Base-by-base conservation (phyloP, 2,888 invertebrate species). In the Agelastica alni region DNA sequence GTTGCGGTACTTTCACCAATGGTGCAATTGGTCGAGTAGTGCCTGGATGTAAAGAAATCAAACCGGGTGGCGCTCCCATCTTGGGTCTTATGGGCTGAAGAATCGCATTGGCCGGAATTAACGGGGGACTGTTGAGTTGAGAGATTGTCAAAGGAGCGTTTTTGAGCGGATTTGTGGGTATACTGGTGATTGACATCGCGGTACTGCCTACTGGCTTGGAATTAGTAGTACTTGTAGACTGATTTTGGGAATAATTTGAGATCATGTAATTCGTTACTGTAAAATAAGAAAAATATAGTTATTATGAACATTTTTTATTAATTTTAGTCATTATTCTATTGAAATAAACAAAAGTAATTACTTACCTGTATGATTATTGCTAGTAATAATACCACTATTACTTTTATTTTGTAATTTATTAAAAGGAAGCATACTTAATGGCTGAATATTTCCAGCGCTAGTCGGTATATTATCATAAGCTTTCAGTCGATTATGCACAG, bases 401-500 rank as follows among this genome's bases (percentile, higher is more conserved):
- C 59, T 66, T 60, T 71, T 72, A 52, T 67, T 71, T 37, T 70
- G 68, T 26, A 68, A 58, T 56, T 70, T 70, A 51, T 64, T 73
- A 48, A 73, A 73, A 4, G 70, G 72, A 20, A 75, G 56, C 72
- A 75, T 74, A 36, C 66, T 70, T 42, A 73, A 49, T 2, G 75
- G 73, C 60, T 74, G 73, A n/a, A 71, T 64, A 32, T 68, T 66
- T 12, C 65, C 64, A 10, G 71, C 68, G 22, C 64, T 69, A 13
- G 70, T 66, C 1, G 78, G 77, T 39, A 83, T 74, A 59, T 86
- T 86, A 62, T 92, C 91, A 70, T 88, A 92, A 0, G 91, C 88
- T 41, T 85, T 82, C 5, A 92, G 77, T 36, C 93, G 63, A 70
- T 87, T 91, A 60, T 89, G 88, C 1, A 91, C 88, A 0, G 90